Evolutionary conservation across 1,140 invertebrate genomes (phyloP).

Genomic region (Bombus difficillimus): DNA sequence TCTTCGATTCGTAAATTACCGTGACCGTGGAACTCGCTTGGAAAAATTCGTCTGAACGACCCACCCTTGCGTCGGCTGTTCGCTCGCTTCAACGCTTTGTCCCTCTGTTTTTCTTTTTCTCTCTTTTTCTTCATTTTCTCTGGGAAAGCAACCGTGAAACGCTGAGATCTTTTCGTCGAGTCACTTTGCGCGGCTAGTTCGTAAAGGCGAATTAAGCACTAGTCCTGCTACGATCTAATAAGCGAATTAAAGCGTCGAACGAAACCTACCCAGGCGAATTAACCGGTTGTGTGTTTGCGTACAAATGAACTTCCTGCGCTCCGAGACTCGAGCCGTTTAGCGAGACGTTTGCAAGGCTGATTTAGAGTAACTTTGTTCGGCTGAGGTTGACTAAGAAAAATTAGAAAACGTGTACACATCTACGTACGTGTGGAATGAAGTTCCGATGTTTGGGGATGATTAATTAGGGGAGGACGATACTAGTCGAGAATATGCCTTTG

Average conservation of each 20-base stretch:
- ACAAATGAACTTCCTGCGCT: neutral
- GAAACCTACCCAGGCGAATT: neutral
- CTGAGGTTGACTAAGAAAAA: neutral
- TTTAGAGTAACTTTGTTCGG: neutral
- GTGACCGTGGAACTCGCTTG: conserved; percentile 50
- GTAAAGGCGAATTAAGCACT: neutral
- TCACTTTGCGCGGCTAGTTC: neutral
- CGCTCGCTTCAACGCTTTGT: neutral
- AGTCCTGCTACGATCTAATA: neutral
- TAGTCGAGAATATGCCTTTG: neutral
- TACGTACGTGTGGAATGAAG: neutral
- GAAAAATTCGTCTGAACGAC: conserved; percentile 63
- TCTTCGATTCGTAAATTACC: conserved; percentile 76
- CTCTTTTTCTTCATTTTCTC: neutral
- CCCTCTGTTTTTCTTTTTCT: no score
- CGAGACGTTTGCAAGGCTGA: neutral
- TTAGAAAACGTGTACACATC: neutral
- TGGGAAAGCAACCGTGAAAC: neutral
- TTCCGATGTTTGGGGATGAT: neutral
- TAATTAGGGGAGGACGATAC: neutral
- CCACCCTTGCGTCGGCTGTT: neutral
- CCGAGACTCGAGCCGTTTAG: neutral
- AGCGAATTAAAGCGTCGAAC: conserved; percentile 4
- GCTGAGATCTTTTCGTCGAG: neutral
- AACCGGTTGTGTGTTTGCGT: no score